Evolutionary conservation across 2,113 vertebrate genomes (phyloP), one percentile per base, ranked within the genome.

Genomic region (Mesoclemmys tuberculata): DNA sequence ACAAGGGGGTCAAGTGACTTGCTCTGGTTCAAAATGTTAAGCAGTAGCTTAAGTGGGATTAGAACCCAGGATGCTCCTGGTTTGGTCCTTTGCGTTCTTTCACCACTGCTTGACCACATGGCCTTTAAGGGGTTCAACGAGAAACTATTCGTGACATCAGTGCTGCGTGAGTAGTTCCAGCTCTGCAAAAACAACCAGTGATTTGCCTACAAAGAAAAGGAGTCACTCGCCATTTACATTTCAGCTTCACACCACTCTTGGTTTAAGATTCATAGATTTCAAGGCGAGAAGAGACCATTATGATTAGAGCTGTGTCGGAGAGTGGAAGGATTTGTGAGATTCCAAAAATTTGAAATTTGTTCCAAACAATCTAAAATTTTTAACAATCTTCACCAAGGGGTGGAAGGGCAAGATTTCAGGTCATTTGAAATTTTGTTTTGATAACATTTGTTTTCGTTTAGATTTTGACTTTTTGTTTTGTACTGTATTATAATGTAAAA

Each of bases 31-130:
- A 94, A 85, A 93, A 92, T 92, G 81, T 79, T 84, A 82, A 85
- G 71, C 90, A 90, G 64, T 18, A 77, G 91, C 87, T 97, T 97
- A 96, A 96, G 26, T 88, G 79, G 93, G 90, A 96, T 97, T 97
- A 96, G 90, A 93, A 54, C 48, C 90, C 80, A 92, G 89, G 95
- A 82, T 96, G 84, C 94, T 94, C 90, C 21, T 7, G 54, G 89
- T 26, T 96, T 80, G 92, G 81, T 71, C 91, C n/a, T 5, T 94
- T 1, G 6, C 79, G 84, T 96, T 89, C 49, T 41, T 89, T 89
- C 88, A 82, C 81, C 26, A 22, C 56, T 93, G 89, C 83, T 94
- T 77, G 91, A 55, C 85, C 93, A 38, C 26, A 3, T 79, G 90
- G 74, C 46, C 68, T 93, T 68, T 61, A 78, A 92, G 48, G 92